Evolutionary conservation across 2,888 invertebrate species (phyloP).

Genomic region (Tipula confusa): DNA sequence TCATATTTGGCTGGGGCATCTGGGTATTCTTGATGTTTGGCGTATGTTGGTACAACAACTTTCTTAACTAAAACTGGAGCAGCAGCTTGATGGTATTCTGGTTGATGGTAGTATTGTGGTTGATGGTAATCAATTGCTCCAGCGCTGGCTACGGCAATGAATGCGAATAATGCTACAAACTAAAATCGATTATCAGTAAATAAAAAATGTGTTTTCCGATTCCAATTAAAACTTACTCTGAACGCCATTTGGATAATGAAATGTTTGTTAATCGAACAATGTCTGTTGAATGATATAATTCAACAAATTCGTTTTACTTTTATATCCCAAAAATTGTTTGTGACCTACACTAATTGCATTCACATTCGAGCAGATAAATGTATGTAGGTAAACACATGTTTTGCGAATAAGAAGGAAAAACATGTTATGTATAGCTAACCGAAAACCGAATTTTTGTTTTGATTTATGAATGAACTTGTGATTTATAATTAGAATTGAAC

Average conservation of each 20-base stretch:
- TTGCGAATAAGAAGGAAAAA: too few species aligned
- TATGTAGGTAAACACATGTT: too few species aligned
- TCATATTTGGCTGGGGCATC: constrained; percentile 51
- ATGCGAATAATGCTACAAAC: constrained; percentile 42
- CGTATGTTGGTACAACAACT: not conserved
- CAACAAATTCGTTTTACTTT: not conserved
- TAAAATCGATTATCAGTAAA: not conserved
- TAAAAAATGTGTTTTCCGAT: not conserved
- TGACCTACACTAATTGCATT: not conserved
- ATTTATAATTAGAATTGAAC: too few species aligned
- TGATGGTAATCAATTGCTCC: constrained; percentile 36
- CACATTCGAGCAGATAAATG: too few species aligned
- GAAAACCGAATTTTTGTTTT: too few species aligned
- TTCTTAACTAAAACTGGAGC: not conserved
- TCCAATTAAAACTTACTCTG: not conserved
- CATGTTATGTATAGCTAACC: too few species aligned
- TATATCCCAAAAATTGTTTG: not conserved
- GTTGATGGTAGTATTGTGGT: not conserved
- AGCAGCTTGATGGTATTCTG: not conserved
- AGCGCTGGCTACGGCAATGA: constrained; percentile 38
- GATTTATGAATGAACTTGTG: too few species aligned
- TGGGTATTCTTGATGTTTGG: not conserved
- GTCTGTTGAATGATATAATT: not conserved
- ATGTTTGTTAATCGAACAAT: not conserved
- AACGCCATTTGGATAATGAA: constrained; percentile 25